Conservation (phyloP, 2,888 invertebrate species). For the Nomada ruficornis region DNA sequence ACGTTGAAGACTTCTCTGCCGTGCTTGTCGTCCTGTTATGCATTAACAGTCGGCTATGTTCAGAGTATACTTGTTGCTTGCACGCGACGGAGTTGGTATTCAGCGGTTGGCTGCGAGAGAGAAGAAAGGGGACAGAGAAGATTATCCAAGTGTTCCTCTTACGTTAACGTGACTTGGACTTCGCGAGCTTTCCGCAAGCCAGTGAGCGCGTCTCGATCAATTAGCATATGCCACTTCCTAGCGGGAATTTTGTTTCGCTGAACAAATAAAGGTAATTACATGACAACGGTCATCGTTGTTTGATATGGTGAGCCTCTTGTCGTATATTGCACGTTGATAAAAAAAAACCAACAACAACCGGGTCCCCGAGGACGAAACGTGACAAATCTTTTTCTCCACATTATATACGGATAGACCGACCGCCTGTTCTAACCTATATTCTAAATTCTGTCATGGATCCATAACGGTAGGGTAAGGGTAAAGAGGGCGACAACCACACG, state of each 20-base stretch:
- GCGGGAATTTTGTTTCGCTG: slow-evolving; percentile 62
- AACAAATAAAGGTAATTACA: slow-evolving; percentile 58
- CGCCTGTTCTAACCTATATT: slow-evolving; percentile 67
- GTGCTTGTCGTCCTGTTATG: slow-evolving; percentile 27
- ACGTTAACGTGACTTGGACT: slow-evolving; percentile 54
- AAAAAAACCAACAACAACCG: slow-evolving; percentile 3
- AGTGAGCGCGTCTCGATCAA: slow-evolving; percentile 65
- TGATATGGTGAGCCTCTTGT: slow-evolving; percentile 4
- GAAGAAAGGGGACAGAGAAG: slow-evolving; percentile 48
- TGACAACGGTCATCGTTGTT: slow-evolving; percentile 9
- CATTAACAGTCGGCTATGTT: slow-evolving; percentile 44
- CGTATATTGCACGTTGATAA: slow-evolving; percentile 11
- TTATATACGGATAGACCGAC: slow-evolving; percentile 5
- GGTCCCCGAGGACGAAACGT: slow-evolving; percentile 20
- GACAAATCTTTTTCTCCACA: slow-evolving; percentile 36
- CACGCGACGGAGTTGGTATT: slow-evolving; percentile 53
- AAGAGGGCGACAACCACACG: slow-evolving; percentile 24
- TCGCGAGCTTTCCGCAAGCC: slow-evolving; percentile 62
- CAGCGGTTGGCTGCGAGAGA: slow-evolving; percentile 35
- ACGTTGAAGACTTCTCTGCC: slow-evolving; percentile 9
- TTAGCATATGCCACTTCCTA: slow-evolving; percentile 65
- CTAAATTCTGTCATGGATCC: slow-evolving; percentile 55
- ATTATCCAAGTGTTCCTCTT: slow-evolving; percentile 47
- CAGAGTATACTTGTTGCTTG: slow-evolving; percentile 68
- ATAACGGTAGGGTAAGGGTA: slow-evolving; percentile 17